phyloP scores from a whole-genome alignment of 37 sponge, comb jelly and placozoan species.

The Ephydatia muelleri region DNA sequence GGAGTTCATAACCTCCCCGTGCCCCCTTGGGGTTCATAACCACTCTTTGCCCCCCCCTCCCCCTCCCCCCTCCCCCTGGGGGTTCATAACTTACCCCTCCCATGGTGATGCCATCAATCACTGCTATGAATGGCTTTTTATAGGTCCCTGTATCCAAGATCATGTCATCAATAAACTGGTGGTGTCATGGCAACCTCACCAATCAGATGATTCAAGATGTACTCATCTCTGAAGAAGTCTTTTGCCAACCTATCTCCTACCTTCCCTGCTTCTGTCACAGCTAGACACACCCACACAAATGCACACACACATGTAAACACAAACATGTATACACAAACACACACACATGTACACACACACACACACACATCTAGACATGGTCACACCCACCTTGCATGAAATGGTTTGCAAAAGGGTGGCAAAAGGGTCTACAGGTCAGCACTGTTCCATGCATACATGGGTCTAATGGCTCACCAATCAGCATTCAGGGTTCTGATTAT shows the following conservation, averaged over 20 bases:
- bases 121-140: conserved; percentile 82
- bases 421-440: too few relatives aligned
- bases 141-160: conserved; percentile 56
- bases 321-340: too few relatives aligned
- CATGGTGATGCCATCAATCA: conserved; percentile 96
- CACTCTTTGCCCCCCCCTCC: too few relatives aligned
- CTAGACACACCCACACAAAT: conserved; percentile 24
- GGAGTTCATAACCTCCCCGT: too few relatives aligned
- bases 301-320: too few relatives aligned
- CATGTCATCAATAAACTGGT: neutral
- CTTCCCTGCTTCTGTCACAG: conserved; percentile 74
- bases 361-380: too few relatives aligned
- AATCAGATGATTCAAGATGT: conserved; percentile 65
- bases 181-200: conserved; percentile 14
- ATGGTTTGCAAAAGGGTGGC: too few relatives aligned
- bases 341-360: too few relatives aligned
- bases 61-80: neutral
- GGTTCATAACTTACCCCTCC: conserved; percentile 80
- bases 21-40: neutral
- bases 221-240: conserved; percentile 85
- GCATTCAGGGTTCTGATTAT: too few relatives aligned
- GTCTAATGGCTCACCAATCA: too few relatives aligned
- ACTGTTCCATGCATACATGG: too few relatives aligned
- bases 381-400: too few relatives aligned
- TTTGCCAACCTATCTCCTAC: conserved; percentile 37